Evolutionary conservation across 37 sponge, comb jelly and placozoan species (phyloP).

Genomic region (Ianthella basta): DNA sequence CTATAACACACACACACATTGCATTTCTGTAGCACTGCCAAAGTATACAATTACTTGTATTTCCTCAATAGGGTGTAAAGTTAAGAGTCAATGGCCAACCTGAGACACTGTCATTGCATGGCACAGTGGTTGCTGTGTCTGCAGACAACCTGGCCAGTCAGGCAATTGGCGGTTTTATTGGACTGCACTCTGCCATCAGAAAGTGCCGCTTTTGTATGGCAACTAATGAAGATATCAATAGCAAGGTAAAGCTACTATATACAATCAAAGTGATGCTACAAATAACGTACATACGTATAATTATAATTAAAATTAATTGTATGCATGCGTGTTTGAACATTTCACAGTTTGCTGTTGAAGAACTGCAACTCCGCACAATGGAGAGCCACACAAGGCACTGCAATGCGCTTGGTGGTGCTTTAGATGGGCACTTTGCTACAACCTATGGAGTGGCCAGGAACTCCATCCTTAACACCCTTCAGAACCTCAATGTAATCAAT

Average conservation of each 20-base stretch:
- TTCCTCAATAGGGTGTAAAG: slow-evolving; percentile 33
- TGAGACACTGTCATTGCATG: slow-evolving; percentile 26
- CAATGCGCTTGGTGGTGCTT: slow-evolving; percentile 36
- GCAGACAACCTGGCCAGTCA: slow-evolving; percentile 53
- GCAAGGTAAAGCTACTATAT: slow-evolving; percentile 43
- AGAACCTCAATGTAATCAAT: slow-evolving; percentile 59
- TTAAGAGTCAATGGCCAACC: slow-evolving; percentile 22
- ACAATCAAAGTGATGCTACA: too few species aligned
- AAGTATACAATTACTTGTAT: too few species aligned
- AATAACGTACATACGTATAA: slow-evolving; percentile 9
- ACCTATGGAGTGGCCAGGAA: slow-evolving; percentile 62
- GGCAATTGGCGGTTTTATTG: slow-evolving; percentile 49
- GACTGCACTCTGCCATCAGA: slow-evolving; percentile 36
- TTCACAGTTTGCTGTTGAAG: slow-evolving; percentile 49
- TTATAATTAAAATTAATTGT: too few species aligned
- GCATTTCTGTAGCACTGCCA: too few species aligned
- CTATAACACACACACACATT: too few species aligned
- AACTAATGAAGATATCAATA: slow-evolving; percentile 25
- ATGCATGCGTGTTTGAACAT: too few species aligned
- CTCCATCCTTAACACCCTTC: slow-evolving; percentile 49
- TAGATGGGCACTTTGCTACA: slow-evolving; percentile 59
- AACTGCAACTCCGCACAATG: slow-evolving; percentile 33
- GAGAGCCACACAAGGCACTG: slow-evolving; percentile 49
- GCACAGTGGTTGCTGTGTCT: slow-evolving; percentile 45
- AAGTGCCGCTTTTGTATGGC: slow-evolving; percentile 61